A percentile compares a stretch with the other conserved stretches of the same genome.
phyloP scores from a whole-genome alignment of 1,140 invertebrate genomes.

The Platyscapa corneri region DNA sequence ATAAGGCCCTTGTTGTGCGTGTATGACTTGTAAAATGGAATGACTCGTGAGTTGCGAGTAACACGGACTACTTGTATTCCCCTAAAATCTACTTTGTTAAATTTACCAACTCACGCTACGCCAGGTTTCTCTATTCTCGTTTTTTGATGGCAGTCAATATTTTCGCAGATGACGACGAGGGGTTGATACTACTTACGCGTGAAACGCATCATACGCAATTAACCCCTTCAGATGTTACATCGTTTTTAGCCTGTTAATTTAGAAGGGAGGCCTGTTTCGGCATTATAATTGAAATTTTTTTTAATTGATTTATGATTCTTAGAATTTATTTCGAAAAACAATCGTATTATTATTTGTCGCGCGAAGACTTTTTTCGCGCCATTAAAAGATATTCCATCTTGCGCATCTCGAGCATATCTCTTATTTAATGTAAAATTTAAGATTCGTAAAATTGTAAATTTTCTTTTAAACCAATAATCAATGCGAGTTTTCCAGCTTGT shows the following conservation, averaged over 20 bases:
- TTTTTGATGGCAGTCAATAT: not conserved
- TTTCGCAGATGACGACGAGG: not conserved
- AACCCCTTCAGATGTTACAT: not conserved
- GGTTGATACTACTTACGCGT: not conserved
- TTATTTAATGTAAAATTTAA: too few relatives aligned
- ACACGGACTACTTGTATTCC: not conserved
- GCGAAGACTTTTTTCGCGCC: too few relatives aligned
- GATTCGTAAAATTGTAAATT: too few relatives aligned
- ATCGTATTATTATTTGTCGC: not conserved
- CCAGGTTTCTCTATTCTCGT: not conserved
- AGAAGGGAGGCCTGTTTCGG: not conserved
- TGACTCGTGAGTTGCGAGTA: not conserved
- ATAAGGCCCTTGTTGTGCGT: not conserved
- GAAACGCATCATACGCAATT: not conserved
- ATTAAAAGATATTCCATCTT: too few relatives aligned
- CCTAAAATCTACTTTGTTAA: not conserved
- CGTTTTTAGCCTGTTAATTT: not conserved
- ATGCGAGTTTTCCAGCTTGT: too few relatives aligned
- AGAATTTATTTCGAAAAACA: not conserved
- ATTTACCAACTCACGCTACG: constrained; percentile 2
- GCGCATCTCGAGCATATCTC: too few relatives aligned
- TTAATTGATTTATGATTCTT: not conserved
- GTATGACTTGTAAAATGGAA: constrained; percentile 7
- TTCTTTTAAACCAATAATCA: too few relatives aligned
- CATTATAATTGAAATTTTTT: not conserved